Percentiles rank a stretch among this genome's conserved stretches.
phyloP scores from a whole-genome alignment of 1,140 invertebrate species.

The Drosophila sturtevanti region DNA sequence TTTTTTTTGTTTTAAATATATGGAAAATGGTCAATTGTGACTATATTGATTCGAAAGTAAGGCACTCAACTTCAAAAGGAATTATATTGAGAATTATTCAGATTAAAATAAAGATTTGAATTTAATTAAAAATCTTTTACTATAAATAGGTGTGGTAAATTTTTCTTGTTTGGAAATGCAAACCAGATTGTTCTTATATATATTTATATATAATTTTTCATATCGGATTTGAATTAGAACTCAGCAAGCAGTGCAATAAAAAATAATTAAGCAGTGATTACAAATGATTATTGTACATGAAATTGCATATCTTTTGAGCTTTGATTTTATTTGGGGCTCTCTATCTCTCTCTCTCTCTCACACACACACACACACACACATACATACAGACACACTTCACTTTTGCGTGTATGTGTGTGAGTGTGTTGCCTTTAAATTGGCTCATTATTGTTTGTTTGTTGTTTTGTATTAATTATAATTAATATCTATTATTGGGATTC shows the following conservation, averaged over 20 bases:
- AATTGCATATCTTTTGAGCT: not conserved
- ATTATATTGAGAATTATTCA: not conserved
- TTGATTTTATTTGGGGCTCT: not conserved
- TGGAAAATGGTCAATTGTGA: not conserved
- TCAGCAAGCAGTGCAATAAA: not conserved
- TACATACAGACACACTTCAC: not conserved
- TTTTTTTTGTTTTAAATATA: too few species aligned
- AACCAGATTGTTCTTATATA: too few species aligned
- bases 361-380: not conserved
- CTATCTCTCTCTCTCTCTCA: too few species aligned
- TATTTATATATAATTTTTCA: too few species aligned
- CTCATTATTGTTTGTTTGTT: not conserved
- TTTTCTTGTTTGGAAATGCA: too few species aligned
- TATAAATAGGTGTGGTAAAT: too few species aligned
- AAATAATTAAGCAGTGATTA: too few species aligned
- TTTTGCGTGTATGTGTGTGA: not conserved
- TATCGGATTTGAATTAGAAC: not conserved
- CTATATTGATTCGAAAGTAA: not conserved
- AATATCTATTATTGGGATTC: constrained; percentile 26
- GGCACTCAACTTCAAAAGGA: not conserved
- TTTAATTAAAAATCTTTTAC: too few species aligned
- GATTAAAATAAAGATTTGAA: not conserved
- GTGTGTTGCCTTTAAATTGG: constrained; percentile 2
- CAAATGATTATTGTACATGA: too few species aligned
- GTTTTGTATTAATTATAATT: not conserved